Conservation (phyloP, 64 coral and sea anemone species). For the Montipora cactus region DNA sequence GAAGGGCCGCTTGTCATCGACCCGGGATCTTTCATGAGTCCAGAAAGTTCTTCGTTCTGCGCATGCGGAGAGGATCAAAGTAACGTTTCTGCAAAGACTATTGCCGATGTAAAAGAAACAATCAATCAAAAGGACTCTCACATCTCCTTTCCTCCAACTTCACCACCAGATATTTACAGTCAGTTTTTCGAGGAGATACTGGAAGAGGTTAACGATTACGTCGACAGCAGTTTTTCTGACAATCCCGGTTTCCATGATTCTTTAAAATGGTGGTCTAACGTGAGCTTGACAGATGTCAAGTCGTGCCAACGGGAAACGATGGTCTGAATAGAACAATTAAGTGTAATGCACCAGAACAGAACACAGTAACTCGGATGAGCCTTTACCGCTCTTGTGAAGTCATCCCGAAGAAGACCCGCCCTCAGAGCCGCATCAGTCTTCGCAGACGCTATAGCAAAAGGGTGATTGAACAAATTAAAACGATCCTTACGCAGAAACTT, state of each 20-base stretch:
- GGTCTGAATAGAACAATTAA: neutral
- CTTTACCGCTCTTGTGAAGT: neutral
- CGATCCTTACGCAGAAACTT: too few species aligned
- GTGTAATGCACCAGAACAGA: neutral
- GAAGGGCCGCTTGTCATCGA: neutral
- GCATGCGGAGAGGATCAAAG: neutral
- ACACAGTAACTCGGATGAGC: neutral
- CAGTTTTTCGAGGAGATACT: constrained; percentile 29
- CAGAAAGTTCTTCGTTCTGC: neutral
- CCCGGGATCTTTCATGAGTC: neutral
- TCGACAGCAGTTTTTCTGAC: neutral
- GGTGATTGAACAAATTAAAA: too few species aligned
- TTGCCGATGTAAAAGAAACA: neutral
- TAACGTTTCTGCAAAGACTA: neutral
- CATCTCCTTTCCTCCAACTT: neutral
- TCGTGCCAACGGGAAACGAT: constrained; percentile 18
- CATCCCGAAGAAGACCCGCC: neutral
- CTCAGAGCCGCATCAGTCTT: neutral
- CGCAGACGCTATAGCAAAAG: too few species aligned
- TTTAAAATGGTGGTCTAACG: constrained; percentile 20
- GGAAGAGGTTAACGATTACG: constrained; percentile 35
- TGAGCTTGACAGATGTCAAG: constrained; percentile 32
- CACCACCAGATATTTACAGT: constrained; percentile 35
- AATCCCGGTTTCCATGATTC: neutral
- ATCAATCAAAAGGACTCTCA: neutral